These are phyloP conservation scores for Promerops cafer DNA, from an alignment of 2,113 vertebrate genomes.

Conservation along the genomic window DNA sequence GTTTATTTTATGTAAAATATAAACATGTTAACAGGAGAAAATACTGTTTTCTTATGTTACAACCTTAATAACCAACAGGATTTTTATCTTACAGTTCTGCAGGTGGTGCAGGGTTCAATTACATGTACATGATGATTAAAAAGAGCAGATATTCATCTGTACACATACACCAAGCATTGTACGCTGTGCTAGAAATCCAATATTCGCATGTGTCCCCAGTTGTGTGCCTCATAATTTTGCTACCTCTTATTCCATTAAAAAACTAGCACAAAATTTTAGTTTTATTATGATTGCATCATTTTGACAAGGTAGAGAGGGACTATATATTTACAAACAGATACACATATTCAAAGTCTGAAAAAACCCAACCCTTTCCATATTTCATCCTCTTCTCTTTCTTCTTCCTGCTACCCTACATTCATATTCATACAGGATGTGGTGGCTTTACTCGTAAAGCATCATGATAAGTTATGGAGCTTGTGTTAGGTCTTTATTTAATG, in stretches of 20 bases:
- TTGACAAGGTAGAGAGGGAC: not conserved
- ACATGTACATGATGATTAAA: conserved; percentile 23
- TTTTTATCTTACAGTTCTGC: conserved; percentile 34
- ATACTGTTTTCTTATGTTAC: conserved; percentile 52
- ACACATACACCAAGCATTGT: not conserved
- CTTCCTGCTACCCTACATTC: not conserved
- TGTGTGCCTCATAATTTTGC: not conserved
- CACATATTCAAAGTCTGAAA: not conserved
- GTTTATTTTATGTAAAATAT: conserved; percentile 62
- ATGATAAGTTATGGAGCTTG: not conserved
- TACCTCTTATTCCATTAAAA: not conserved
- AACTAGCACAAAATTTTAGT: conserved; percentile 21
- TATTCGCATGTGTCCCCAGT: not conserved
- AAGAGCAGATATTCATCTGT: not conserved
- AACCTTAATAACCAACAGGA: conserved; percentile 36
- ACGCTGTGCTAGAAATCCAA: not conserved
- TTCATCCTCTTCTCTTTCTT: not conserved
- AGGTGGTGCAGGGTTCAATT: not conserved
- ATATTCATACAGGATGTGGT: not conserved
- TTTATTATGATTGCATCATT: not conserved
- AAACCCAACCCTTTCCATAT: not conserved
- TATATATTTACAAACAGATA: conserved; percentile 9
- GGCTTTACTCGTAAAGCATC: not conserved
- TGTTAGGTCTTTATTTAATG: not conserved
- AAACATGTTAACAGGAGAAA: conserved; percentile 52